These are phyloP conservation scores for Dendrocincla tyrannina DNA, from an alignment of 2,797 vertebrate genomes.

Conservation along the genomic window DNA sequence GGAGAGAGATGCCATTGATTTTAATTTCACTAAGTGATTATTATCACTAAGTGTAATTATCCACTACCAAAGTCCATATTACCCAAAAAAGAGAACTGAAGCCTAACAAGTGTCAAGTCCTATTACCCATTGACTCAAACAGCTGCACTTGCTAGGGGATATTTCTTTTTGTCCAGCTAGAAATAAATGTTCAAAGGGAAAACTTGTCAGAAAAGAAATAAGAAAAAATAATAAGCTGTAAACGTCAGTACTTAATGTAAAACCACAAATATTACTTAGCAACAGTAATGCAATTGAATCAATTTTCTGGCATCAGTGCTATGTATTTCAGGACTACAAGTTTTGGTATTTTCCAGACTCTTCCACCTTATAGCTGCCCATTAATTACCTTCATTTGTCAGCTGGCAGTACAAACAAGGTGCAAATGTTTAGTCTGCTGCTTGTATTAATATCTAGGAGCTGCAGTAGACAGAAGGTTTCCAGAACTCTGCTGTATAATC, in stretches of 20 bases:
- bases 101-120: conserved; percentile 44
- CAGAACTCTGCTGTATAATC: conserved; percentile 67
- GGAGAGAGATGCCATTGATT: background rate
- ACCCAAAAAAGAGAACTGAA: conserved; percentile 3
- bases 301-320: conserved; percentile 37
- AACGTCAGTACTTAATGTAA: background rate
- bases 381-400: conserved; percentile 78
- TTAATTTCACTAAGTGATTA: background rate
- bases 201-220: background rate
- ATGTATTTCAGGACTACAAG: conserved; percentile 40
- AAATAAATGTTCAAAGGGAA: background rate
- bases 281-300: conserved; percentile 30
- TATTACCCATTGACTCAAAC: background rate
- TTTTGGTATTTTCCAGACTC: conserved; percentile 64
- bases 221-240: background rate
- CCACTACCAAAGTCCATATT: background rate
- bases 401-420: conserved; percentile 67
- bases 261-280: background rate
- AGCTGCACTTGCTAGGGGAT: background rate
- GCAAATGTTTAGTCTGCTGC: conserved; percentile 79
- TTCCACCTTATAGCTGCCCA: conserved; percentile 62
- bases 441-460: conserved; percentile 64
- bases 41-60: background rate
- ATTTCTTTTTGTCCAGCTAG: conserved; percentile 4
- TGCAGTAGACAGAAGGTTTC: conserved; percentile 58